These are phyloP conservation scores for Cerceris rybyensis DNA, from an alignment of 2,888 invertebrate genomes.

Conservation along the genomic window DNA sequence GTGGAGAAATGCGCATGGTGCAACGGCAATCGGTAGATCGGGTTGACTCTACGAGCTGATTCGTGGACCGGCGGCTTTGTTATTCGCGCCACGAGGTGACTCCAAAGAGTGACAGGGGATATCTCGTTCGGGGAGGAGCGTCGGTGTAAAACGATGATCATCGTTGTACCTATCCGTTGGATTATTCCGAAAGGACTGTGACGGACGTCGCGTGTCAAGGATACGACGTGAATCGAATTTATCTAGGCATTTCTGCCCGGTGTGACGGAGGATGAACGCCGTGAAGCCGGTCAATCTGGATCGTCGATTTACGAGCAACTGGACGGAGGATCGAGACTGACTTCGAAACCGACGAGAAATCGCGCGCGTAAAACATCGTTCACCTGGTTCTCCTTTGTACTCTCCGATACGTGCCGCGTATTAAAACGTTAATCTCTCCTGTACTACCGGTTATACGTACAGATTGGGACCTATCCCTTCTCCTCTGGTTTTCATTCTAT, in stretches of 20 bases:
- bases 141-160: not conserved
- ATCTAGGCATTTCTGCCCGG: not conserved
- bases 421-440: conserved; percentile 78
- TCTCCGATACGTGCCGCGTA: conserved; percentile 67
- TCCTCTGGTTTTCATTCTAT: conserved; percentile 16
- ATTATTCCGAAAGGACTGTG: conserved; percentile 18
- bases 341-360: conserved; percentile 1
- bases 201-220: conserved; percentile 42
- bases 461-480: conserved; percentile 54
- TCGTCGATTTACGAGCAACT: not conserved
- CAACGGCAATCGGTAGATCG: not conserved
- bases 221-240: conserved; percentile 28
- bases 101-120: conserved; percentile 25
- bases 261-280: conserved; percentile 15
- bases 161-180: conserved; percentile 10
- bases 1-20: not conserved
- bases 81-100: not conserved
- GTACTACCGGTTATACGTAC: conserved; percentile 76
- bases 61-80: not conserved
- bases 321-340: conserved; percentile 5
- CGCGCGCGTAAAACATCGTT: conserved; percentile 35
- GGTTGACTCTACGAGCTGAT: not conserved
- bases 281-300: not conserved
- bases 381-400: conserved; percentile 49
- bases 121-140: not conserved